Evolutionary conservation across 2,797 vertebrate species (phyloP).

Genomic region (Rhabdophis nuchalis): DNA sequence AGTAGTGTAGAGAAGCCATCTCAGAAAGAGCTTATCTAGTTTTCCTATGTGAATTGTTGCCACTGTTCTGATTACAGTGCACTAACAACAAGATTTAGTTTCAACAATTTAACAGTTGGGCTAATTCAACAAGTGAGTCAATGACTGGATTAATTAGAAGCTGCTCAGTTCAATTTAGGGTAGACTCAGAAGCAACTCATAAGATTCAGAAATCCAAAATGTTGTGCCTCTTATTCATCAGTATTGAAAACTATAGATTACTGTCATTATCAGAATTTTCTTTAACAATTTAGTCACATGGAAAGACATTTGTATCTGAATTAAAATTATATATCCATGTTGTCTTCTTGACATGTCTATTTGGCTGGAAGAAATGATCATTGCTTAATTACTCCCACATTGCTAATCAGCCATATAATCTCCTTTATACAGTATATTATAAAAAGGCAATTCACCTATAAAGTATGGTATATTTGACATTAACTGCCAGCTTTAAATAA

Average conservation of each 20-base stretch:
- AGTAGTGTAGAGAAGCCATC: not conserved
- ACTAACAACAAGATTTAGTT: not conserved
- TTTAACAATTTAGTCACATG: not conserved
- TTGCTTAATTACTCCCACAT: constrained; percentile 40
- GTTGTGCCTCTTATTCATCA: not conserved
- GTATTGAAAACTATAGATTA: not conserved
- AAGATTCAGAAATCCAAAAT: not conserved
- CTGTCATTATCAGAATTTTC: not conserved
- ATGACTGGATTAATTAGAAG: not conserved
- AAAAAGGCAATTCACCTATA: not conserved
- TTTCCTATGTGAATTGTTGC: not conserved
- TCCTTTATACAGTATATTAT: constrained; percentile 27
- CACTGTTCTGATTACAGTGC: not conserved
- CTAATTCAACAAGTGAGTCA: not conserved
- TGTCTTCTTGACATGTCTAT: constrained; percentile 35
- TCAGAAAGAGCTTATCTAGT: not conserved
- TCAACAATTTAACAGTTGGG: not conserved
- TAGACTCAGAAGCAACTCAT: not conserved
- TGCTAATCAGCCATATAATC: constrained; percentile 19
- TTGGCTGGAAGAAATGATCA: constrained; percentile 32
- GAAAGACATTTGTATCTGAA: not conserved
- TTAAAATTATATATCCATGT: not conserved
- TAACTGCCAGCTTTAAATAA: constrained; percentile 6
- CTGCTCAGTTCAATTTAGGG: not conserved
- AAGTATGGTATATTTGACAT: not conserved